A percentile compares a stretch with the other conserved stretches of the same genome.
Conservation (phyloP, 2,797 vertebrate species). For the Pantherophis alleghaniensis region DNA sequence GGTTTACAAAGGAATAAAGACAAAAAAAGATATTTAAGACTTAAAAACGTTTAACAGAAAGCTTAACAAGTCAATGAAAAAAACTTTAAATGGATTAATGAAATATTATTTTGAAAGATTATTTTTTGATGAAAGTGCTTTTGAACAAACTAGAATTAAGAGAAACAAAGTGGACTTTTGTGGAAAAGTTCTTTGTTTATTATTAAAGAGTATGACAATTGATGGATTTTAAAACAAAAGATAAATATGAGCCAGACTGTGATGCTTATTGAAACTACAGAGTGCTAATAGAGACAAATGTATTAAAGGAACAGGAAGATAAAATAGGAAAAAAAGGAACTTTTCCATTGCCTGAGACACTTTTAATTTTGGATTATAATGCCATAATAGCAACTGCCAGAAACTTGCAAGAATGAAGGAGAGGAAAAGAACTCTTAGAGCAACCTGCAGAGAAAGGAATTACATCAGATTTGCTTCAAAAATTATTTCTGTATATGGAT, state of each 20-base stretch:
- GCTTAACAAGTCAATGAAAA: not conserved
- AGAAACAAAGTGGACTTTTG: not conserved
- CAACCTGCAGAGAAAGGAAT: not conserved
- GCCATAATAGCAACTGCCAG: not conserved
- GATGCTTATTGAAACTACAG: not conserved
- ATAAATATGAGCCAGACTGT: not conserved
- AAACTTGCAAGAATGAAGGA: not conserved
- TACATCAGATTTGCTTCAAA: not conserved
- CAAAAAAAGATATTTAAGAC: not conserved
- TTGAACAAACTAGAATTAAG: not conserved
- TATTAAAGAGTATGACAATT: not conserved
- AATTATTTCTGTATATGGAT: not conserved
- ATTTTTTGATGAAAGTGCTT: not conserved
- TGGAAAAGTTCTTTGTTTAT: not conserved
- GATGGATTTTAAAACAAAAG: not conserved
- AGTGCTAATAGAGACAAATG: not conserved
- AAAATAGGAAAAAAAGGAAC: not conserved
- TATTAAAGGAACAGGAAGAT: not conserved
- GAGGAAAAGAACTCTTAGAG: not conserved
- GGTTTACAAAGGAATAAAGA: not conserved
- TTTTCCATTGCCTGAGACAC: not conserved
- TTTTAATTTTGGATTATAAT: not conserved
- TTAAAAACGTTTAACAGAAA: not conserved
- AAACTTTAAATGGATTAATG: not conserved
- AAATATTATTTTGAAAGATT: not conserved